Conservation (phyloP, 2,113 vertebrate species). For the Sylvietta virens region DNA sequence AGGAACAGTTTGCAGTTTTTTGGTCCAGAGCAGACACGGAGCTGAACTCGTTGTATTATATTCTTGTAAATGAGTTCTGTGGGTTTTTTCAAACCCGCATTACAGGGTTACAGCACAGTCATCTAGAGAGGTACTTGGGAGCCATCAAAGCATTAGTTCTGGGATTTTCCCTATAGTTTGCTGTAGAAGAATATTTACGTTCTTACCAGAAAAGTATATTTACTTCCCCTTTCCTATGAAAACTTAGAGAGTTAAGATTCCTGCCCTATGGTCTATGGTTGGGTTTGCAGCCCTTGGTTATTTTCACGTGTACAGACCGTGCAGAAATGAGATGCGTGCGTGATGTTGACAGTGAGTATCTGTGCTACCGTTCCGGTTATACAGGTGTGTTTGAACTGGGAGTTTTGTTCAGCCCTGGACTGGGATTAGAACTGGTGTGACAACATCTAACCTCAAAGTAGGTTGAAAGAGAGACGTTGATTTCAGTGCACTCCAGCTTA, state of each 20-base stretch:
- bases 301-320: not conserved
- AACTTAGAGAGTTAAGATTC: not conserved
- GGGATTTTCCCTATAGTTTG: not conserved
- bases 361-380: accelerated
- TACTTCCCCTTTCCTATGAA: not conserved
- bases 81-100: not conserved
- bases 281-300: not conserved
- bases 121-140: not conserved
- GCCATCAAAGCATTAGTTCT: not conserved
- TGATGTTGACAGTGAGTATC: not conserved
- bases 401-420: not conserved
- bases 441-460: not conserved
- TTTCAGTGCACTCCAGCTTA: not conserved
- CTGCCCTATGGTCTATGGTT: not conserved
- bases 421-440: not conserved
- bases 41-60: not conserved
- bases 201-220: not conserved
- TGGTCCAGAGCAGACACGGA: not conserved
- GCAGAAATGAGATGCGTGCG: not conserved
- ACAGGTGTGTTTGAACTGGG: not conserved
- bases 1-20: not conserved
- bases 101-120: not conserved
- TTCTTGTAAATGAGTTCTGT: not conserved
- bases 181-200: not conserved
- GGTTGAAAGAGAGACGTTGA: not conserved